Evolutionary conservation across 2,888 invertebrate genomes (phyloP).

Genomic region (Girardia tigrina): DNA sequence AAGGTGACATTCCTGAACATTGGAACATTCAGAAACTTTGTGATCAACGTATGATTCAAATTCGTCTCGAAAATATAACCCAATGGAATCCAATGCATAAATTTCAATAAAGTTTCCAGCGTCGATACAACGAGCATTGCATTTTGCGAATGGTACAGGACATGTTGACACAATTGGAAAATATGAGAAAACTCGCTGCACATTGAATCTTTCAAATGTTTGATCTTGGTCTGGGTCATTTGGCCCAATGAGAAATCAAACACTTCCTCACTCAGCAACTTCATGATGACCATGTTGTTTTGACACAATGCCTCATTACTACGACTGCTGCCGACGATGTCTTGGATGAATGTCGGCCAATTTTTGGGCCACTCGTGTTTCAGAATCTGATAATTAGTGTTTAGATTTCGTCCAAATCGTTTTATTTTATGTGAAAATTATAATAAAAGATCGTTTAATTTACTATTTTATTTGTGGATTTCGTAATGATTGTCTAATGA

Average conservation of each 20-base stretch:
- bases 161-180: slow-evolving; percentile 90
- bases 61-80: slow-evolving; percentile 99
- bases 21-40: slow-evolving; percentile 90
- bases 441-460: too few species aligned
- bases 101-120: slow-evolving; percentile 80
- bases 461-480: too few species aligned
- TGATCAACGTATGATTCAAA: slow-evolving; percentile 76
- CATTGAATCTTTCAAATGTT: slow-evolving; percentile 97
- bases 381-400: slow-evolving; percentile 59
- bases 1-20: slow-evolving; percentile 92
- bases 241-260: slow-evolving; percentile 96
- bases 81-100: slow-evolving; percentile 98
- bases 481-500: too few species aligned
- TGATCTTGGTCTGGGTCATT: slow-evolving; percentile 94
- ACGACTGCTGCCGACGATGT: slow-evolving; percentile 95
- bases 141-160: slow-evolving; percentile 86
- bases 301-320: slow-evolving; percentile 96
- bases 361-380: slow-evolving; percentile 99
- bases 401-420: too few species aligned
- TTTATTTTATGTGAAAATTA: too few species aligned
- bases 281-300: slow-evolving; percentile 96
- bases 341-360: slow-evolving; percentile 96
- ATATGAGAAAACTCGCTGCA: slow-evolving; percentile 96
- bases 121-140: slow-evolving; percentile 86
- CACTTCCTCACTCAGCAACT: slow-evolving; percentile 86